Base-by-base conservation (phyloP, 2,888 invertebrate species). In the Apantesis nais region DNA sequence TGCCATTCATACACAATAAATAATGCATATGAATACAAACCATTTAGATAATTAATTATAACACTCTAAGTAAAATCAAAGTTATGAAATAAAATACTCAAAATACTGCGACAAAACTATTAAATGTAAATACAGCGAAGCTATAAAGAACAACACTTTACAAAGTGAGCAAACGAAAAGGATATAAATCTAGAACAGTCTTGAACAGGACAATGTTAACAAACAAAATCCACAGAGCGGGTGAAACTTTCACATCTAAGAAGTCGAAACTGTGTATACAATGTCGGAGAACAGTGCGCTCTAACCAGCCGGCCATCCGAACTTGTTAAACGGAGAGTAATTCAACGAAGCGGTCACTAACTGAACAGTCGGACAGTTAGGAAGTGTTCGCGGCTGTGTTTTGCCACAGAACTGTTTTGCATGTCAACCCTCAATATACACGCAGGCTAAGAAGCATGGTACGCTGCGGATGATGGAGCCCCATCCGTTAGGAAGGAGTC, bases 251-350 rank as follows among this genome's bases (percentile, higher is more conserved):
- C 86, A 85, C 88, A 88, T 90, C 91, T 88, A 90, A 92, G 91
- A 91, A 93, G 92, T 92, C 86, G 88, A 88, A 92, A 92, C 92
- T 89, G 89, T 90, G 89, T 89, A 89, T 87, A 90, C 91, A 91
- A 89, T 92, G 93, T 91, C 82, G 88, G 86, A 82, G 82, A 89
- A 86, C 86, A 86, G 88, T 85, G 87, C 89, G 89, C 89, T 86
- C 88, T 93, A 94, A 94, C 93, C 92, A 93, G 92, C 91, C 85
- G 86, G 86, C 90, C 91, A 91, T 90, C 89, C 87, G 85, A 94
- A 94, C 87, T 93, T 91, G 92, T 91, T 92, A 90, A 92, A 88
- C 89, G 88, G 84, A 80, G 88, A 89, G 90, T 91, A 90, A 92
- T 88, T 92, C 88, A 85, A 83, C 86, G 86, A 85, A 86, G 87